Base-by-base conservation (phyloP, 2,888 invertebrate genomes). In the Acronicta psi region DNA sequence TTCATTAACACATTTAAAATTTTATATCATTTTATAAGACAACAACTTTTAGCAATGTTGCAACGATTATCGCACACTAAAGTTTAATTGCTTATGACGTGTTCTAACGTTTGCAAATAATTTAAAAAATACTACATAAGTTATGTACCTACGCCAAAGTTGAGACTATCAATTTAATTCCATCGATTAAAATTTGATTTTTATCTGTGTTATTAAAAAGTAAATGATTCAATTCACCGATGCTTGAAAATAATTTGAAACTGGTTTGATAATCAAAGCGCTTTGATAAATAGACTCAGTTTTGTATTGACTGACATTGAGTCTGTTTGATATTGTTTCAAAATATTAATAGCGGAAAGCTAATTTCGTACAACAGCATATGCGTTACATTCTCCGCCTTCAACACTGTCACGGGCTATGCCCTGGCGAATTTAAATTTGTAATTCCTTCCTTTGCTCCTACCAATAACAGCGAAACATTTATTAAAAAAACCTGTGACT, bases 391-490 rank as follows among this genome's bases (percentile, higher is more conserved):
- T 92, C 91, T 81, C 86, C 76, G 78, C 85, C 86, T 85, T 89
- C 90, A 87, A 88, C 89, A 86, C 84, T 78, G 83, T 81, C 80
- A 78, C 79, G 81, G 79, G 31, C 57, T 82, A 87, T 86, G 90
- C 90, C 89, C 90, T 87, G 82, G 90, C 90, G 88, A 93, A 92
- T 93, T 94, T 92, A 89, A 93, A 92, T 91, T 92, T 91, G 88
- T 92, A 92, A 93, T 92, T 89, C 87, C 85, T 87, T 83, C 83
- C 84, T 86, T 85, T 79, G 78, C 78, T 84, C 87, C 73, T 75
- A 77, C 77, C 92, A 92, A 93, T 92, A 90, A 90, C 89, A 86
- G 86, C 80, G 83, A 87, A 85, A 88, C 86, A 85, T 89, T 89
- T 84, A 83, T 88, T 87, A 81, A 91, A 92, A 92, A 91, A 90